Evolutionary conservation across 1,140 invertebrate species (phyloP).

Genomic region (Zophobas atratus): DNA sequence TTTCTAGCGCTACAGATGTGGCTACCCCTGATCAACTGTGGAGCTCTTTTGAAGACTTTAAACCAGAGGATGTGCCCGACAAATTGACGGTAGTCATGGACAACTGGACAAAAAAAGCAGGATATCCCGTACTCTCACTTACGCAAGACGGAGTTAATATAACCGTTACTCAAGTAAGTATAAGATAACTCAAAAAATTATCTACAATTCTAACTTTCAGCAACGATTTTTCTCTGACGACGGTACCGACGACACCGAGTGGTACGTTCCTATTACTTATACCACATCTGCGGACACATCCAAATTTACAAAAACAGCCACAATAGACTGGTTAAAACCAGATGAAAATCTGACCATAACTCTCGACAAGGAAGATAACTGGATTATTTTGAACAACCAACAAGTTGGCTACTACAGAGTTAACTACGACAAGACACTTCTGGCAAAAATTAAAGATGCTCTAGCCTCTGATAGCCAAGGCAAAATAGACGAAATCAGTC

Average conservation of each 20-base stretch:
- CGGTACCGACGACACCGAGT: slow-evolving; percentile 58
- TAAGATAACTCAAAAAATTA: not conserved
- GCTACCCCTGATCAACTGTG: slow-evolving; percentile 35
- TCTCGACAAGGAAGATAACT: slow-evolving; percentile 66
- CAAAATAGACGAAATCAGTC: slow-evolving; percentile 55
- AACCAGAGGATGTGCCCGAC: slow-evolving; percentile 13
- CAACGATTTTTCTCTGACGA: not conserved
- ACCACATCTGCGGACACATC: slow-evolving; percentile 71
- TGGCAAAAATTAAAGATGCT: slow-evolving; percentile 29
- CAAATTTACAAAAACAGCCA: slow-evolving; percentile 68
- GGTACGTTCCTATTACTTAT: slow-evolving; percentile 78
- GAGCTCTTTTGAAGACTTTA: slow-evolving; percentile 4
- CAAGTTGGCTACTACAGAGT: slow-evolving; percentile 67
- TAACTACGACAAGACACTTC: slow-evolving; percentile 52
- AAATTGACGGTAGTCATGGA: slow-evolving; percentile 72
- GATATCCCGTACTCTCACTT: slow-evolving; percentile 73
- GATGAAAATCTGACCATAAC: slow-evolving; percentile 55
- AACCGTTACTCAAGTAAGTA: slow-evolving; percentile 57
- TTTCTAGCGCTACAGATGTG: slow-evolving; percentile 46
- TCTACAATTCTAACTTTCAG: slow-evolving; percentile 40
- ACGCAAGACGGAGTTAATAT: slow-evolving; percentile 45
- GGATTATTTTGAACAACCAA: slow-evolving; percentile 81
- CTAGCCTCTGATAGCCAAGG: not conserved
- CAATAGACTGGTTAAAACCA: slow-evolving; percentile 68
- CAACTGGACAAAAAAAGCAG: slow-evolving; percentile 75